Percentiles rank a stretch among this genome's conserved stretches.
These are phyloP conservation scores for Myxocyprinus asiaticus DNA, from an alignment of 2,113 vertebrate genomes.

Conservation along the genomic window DNA sequence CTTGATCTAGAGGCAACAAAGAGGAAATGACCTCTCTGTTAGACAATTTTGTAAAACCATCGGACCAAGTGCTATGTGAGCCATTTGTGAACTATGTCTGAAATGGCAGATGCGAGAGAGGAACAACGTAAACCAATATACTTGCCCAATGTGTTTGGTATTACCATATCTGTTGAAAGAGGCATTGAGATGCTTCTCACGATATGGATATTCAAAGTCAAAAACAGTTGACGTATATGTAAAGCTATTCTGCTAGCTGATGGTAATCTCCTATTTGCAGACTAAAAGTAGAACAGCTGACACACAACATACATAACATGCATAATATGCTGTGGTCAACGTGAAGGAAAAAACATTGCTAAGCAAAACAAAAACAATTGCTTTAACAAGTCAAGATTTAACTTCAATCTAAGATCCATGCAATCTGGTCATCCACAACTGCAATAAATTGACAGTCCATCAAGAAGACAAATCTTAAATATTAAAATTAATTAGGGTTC, in stretches of 20 bases:
- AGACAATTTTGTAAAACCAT: neutral
- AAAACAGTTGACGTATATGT: neutral
- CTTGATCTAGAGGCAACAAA: conserved; percentile 10
- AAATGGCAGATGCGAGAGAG: neutral
- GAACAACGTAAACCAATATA: neutral
- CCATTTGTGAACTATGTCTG: neutral
- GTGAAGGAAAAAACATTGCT: no score
- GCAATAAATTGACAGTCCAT: no score
- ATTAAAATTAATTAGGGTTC: no score
- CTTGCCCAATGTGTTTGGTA: neutral
- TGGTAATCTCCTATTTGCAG: neutral
- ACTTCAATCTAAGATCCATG: no score
- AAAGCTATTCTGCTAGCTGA: neutral
- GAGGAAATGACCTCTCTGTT: neutral
- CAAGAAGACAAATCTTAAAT: no score
- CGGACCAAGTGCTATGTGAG: neutral
- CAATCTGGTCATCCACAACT: no score
- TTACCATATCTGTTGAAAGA: neutral
- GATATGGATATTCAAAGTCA: neutral
- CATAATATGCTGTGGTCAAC: no score
- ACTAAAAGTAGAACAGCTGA: neutral
- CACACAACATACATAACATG: no score
- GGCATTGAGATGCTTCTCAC: neutral
- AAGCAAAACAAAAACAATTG: no score
- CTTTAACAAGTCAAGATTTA: no score